phyloP scores from a whole-genome alignment of 1,140 invertebrate genomes.

The Drosophila tani region DNA sequence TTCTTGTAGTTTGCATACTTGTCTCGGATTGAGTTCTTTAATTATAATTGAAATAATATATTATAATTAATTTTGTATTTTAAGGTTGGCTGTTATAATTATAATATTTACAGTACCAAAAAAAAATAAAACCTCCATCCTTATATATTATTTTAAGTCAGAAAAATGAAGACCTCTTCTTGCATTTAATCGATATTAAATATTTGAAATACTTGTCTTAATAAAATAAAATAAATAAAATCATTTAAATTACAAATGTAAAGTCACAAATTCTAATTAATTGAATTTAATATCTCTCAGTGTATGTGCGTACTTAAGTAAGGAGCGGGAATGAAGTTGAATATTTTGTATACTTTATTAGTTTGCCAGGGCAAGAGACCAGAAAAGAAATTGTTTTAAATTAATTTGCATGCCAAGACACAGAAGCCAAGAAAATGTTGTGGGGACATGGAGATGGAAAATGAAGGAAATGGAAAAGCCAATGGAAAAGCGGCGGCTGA shows the following conservation, averaged over 20 bases:
- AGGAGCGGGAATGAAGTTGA: constrained; percentile 18
- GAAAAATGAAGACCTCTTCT: no score
- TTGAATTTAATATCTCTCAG: not conserved
- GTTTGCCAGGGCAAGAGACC: constrained; percentile 53
- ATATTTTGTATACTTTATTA: constrained; percentile 63
- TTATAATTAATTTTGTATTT: no score
- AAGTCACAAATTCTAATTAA: not conserved
- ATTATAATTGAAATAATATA: no score
- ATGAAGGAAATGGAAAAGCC: constrained; percentile 17
- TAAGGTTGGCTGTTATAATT: no score
- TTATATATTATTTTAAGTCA: no score
- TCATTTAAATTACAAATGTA: not conserved
- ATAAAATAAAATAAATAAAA: not conserved
- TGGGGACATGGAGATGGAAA: constrained; percentile 1
- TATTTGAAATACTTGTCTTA: no score
- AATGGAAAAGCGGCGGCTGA: constrained; percentile 20
- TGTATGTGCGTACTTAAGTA: not conserved
- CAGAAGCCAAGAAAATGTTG: constrained; percentile 38
- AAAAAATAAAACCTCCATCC: no score
- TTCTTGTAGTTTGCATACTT: not conserved
- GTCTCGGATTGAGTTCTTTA: no score
- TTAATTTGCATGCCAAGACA: constrained; percentile 69
- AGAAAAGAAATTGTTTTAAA: constrained; percentile 77
- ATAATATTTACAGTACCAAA: no score
- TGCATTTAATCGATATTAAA: no score